phyloP scores from a whole-genome alignment of 23 tunicate species.

The Ascidia mentula region DNA sequence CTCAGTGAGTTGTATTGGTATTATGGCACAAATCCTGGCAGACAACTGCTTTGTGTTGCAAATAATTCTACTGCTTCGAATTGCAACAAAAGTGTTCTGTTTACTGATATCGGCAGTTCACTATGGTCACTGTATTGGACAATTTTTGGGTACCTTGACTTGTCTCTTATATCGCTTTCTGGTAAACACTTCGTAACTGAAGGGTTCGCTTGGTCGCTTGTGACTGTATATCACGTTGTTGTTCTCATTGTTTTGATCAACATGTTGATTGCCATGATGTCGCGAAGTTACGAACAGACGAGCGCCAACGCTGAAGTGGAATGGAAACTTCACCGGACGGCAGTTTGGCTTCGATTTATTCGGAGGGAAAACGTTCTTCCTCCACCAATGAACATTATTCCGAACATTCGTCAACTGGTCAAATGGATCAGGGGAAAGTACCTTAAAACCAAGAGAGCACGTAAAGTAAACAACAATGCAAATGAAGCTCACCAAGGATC shows the following conservation, averaged over 20 bases:
- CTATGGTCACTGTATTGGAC: conserved; percentile 60
- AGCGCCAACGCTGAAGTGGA: conserved; percentile 48
- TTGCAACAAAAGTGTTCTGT: not conserved
- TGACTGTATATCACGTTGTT: conserved; percentile 59
- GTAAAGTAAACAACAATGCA: too few relatives aligned
- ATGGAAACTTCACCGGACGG: conserved; percentile 86
- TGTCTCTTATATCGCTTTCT: conserved; percentile 9
- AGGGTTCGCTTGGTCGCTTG: conserved; percentile 13
- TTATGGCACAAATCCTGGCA: conserved; percentile 68
- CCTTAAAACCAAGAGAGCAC: too few relatives aligned
- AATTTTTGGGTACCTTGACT: conserved; percentile 62
- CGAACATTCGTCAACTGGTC: too few relatives aligned
- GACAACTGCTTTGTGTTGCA: not conserved
- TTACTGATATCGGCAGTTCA: conserved; percentile 29
- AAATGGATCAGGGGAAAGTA: too few relatives aligned
- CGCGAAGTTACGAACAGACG: conserved; percentile 66
- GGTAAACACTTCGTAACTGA: conserved; percentile 35
- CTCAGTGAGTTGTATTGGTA: conserved; percentile 78
- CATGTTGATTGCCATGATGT: conserved; percentile 96
- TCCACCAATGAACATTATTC: conserved; percentile 95
- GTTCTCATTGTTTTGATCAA: conserved; percentile 75
- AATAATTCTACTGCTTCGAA: not conserved
- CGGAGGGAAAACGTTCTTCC: conserved; percentile 70
- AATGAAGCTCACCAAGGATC: too few relatives aligned
- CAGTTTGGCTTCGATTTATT: conserved; percentile 77